A percentile compares a stretch with the other conserved stretches of the same genome.
Evolutionary conservation across 1,140 invertebrate genomes (phyloP).

Genomic region (Zophobas atratus): DNA sequence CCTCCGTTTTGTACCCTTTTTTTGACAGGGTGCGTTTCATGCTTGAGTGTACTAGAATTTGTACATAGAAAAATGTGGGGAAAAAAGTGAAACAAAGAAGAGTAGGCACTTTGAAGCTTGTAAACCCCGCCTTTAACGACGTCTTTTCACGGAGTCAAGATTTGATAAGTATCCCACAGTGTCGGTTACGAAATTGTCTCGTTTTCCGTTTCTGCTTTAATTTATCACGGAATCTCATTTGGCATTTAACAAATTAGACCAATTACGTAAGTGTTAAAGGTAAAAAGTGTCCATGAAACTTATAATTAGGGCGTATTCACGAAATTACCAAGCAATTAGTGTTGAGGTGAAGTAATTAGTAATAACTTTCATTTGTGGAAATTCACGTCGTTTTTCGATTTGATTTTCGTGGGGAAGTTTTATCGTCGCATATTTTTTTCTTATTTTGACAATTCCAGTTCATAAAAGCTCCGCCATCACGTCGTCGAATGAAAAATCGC

Average conservation of each 20-base stretch:
- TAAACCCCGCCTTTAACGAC: too few species aligned
- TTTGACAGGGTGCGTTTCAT: too few species aligned
- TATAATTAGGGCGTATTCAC: constrained; percentile 27
- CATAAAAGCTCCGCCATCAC: background rate
- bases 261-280: constrained; percentile 23
- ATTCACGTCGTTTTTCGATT: background rate
- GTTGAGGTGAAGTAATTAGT: constrained; percentile 14
- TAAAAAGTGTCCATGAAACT: constrained; percentile 29
- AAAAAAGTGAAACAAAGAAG: too few species aligned
- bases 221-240: constrained; percentile 3
- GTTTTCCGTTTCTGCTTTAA: constrained; percentile 11
- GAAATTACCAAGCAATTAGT: constrained; percentile 1
- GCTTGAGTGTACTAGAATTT: too few species aligned
- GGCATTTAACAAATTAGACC: constrained; percentile 4
- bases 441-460: constrained; percentile 32
- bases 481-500: constrained; percentile 16
- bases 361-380: constrained; percentile 23
- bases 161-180: background rate
- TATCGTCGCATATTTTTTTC: constrained; percentile 4
- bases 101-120: too few species aligned
- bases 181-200: background rate
- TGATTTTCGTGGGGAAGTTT: too few species aligned
- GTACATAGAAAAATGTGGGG: too few species aligned
- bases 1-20: too few species aligned
- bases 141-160: too few species aligned